phyloP scores from a whole-genome alignment of 2,797 vertebrate genomes.

The Gymnoscopelus braueri region DNA sequence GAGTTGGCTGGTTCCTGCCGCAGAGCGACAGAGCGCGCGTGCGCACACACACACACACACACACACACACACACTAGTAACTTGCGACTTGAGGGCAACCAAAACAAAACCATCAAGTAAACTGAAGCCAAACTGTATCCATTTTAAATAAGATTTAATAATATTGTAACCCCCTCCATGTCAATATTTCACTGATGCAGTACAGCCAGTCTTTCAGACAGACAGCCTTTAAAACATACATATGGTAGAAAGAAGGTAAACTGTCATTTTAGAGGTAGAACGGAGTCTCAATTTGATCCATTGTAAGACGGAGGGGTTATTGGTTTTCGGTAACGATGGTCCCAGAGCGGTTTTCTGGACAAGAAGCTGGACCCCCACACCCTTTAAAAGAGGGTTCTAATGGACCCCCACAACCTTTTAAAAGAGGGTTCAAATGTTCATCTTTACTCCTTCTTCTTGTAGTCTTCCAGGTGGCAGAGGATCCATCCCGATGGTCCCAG shows the following conservation, averaged over 20 bases:
- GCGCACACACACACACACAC: too few species aligned
- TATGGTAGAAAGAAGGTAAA: neutral
- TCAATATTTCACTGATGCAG: neutral
- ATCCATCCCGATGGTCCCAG: conserved; percentile 84
- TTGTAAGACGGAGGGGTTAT: neutral
- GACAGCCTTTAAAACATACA: neutral
- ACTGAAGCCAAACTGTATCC: neutral
- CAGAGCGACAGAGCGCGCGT: too few species aligned
- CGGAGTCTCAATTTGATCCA: neutral
- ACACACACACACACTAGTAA: too few species aligned
- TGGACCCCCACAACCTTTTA: neutral
- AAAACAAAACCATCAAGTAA: neutral
- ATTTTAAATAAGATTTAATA: conserved; percentile 23
- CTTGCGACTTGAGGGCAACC: too few species aligned
- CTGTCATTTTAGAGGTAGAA: conserved; percentile 13
- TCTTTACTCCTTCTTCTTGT: conserved; percentile 80
- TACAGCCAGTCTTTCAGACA: too few species aligned
- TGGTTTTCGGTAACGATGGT: conserved; percentile 15
- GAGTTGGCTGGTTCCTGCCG: too few species aligned
- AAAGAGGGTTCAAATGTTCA: conserved; percentile 21
- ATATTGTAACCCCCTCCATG: conserved; percentile 11
- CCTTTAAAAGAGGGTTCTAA: too few species aligned
- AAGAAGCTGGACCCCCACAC: neutral
- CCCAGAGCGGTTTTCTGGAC: conserved; percentile 2
- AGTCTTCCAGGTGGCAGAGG: conserved; percentile 82